Base-by-base conservation (phyloP, 2,888 invertebrate genomes). In the Congeria kusceri region DNA sequence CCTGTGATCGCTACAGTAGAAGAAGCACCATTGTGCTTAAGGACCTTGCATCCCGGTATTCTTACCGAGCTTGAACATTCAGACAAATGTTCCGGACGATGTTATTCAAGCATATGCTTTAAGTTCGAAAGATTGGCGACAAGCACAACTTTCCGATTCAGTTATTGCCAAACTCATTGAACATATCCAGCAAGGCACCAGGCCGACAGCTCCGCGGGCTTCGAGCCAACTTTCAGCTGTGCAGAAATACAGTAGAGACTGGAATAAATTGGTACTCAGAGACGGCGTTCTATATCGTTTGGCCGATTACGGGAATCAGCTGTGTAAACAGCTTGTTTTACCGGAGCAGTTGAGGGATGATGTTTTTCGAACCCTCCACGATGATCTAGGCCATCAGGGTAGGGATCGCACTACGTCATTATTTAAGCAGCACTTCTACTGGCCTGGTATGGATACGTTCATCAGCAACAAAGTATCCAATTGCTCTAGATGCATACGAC, bases 341-440 rank as follows among this genome's bases (percentile, higher is more conserved):
- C 28, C 58, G 5, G 20, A 58, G 28, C 4, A 11, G 11, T 3
- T 58, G 2, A 2, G 27, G 7, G 18, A 18, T 3, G 59, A 27
- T 18, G 27, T 59, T 15, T 59, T 23, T 23, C 9, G 9, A 18
- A 18, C 59, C 7, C 28, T 59, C 4, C 59, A 59, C 59, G 59
- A 59, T 23, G 59, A 59, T 28, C 28, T 59, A 23, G 59, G 28
- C 23, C 28, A 59, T 59, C 59, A 59, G 25, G 59, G 59, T 18
- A 25, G 59, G 18, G 59, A 27, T 27, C 23, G 59, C 18, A 59
- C 28, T 9, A 59, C 28, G 7, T 59, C 28, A 1, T 29, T 59
- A 28, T 59, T 59, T 27, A 59, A 59, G 27, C 59, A 59, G 18
- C 59, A 27, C 27, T 59, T 59, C 9, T 59, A 28, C 3, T 59